phyloP scores from a whole-genome alignment of 2,113 vertebrate genomes.

The Chaetops frenatus region DNA sequence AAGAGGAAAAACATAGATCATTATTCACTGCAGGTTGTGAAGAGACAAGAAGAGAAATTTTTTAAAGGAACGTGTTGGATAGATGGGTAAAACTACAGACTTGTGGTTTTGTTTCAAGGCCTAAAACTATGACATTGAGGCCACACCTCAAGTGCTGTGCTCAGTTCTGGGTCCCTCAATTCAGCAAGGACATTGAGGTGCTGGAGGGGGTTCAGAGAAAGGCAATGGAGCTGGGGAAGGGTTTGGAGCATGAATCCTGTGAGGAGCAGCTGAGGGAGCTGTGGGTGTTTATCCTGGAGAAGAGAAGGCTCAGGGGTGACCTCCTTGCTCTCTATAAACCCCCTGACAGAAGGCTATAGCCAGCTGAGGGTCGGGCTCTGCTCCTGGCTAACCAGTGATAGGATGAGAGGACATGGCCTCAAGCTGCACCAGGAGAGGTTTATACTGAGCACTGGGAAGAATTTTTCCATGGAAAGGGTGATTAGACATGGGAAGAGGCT shows the following conservation, averaged over 20 bases:
- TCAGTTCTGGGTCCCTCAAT: background rate
- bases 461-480: background rate
- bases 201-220: background rate
- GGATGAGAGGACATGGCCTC: background rate
- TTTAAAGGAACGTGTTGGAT: background rate
- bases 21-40: background rate
- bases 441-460: fast-evolving
- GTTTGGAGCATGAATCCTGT: background rate
- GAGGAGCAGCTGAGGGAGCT: background rate
- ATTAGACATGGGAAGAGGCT: background rate
- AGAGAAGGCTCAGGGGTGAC: background rate
- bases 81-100: background rate
- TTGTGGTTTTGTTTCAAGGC: background rate
- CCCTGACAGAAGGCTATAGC: background rate
- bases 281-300: fast-evolving
- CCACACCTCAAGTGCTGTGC: fast-evolving
- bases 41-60: background rate
- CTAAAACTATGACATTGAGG: background rate
- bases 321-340: fast-evolving
- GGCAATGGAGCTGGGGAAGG: background rate
- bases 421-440: background rate
- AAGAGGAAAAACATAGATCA: background rate
- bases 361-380: fast-evolving
- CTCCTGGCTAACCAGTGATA: fast-evolving
- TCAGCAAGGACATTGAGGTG: background rate